phyloP scores from a whole-genome alignment of 2,113 vertebrate species.

The Centropristis striata region DNA sequence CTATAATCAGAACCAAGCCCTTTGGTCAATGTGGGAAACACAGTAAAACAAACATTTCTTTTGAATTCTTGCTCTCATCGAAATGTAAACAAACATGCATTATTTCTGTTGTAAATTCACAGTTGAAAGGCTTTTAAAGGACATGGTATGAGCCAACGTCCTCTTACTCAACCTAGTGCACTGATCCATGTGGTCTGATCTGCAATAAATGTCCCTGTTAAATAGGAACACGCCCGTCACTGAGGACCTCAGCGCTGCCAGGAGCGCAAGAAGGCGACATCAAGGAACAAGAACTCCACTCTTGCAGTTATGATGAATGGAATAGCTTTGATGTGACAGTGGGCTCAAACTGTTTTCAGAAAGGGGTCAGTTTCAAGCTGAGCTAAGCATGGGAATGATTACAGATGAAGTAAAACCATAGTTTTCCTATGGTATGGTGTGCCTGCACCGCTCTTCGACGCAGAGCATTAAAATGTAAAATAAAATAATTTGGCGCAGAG shows the following conservation, averaged over 20 bases:
- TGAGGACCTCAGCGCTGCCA: constrained; percentile 59
- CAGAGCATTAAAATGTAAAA: too few species aligned
- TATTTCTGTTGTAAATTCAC: not conserved
- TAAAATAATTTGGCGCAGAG: too few species aligned
- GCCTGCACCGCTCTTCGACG: too few species aligned
- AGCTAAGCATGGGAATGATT: constrained; percentile 4
- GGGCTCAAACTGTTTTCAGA: constrained; percentile 34
- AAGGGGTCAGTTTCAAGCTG: constrained; percentile 19
- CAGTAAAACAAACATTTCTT: not conserved
- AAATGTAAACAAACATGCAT: constrained; percentile 16
- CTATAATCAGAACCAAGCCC: constrained; percentile 37
- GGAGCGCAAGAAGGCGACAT: constrained; percentile 63
- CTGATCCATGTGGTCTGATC: constrained; percentile 16
- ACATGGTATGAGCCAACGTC: not conserved
- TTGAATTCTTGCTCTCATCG: not conserved
- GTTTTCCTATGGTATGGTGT: too few species aligned
- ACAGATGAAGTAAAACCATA: not conserved
- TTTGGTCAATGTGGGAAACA: constrained; percentile 41
- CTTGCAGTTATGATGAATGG: constrained; percentile 11
- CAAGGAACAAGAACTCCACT: constrained; percentile 34
- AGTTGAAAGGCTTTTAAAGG: not conserved
- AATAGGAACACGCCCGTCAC: constrained; percentile 7
- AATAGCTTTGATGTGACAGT: constrained; percentile 25
- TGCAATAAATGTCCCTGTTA: constrained; percentile 71
- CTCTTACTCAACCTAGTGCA: constrained; percentile 6